These are phyloP conservation scores for Sphinx pinastri DNA, from an alignment of 2,888 invertebrate species.

Conservation along the genomic window DNA sequence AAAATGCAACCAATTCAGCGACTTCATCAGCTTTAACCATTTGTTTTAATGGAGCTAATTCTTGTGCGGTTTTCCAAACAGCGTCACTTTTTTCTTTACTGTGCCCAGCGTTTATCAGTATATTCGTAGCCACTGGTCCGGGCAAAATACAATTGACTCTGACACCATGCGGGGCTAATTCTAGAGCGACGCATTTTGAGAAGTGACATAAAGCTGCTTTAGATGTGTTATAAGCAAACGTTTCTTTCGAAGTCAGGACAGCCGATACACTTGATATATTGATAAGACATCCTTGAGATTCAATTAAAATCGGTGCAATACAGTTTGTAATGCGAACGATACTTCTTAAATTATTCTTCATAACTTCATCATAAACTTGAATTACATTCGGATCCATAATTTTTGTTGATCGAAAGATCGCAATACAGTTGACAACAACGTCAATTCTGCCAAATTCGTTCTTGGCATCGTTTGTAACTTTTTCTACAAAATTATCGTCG, in stretches of 20 bases:
- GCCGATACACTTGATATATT: conserved; percentile 51
- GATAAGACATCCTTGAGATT: conserved; percentile 52
- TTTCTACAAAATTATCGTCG: conserved; percentile 45
- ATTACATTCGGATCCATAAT: conserved; percentile 45
- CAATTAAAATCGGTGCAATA: conserved; percentile 41
- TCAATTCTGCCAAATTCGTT: conserved; percentile 49
- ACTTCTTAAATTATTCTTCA: conserved; percentile 52
- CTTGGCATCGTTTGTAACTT: conserved; percentile 45
- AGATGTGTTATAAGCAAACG: conserved; percentile 84
- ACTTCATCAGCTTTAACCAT: conserved; percentile 48
- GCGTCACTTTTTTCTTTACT: conserved; percentile 38
- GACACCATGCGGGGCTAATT: conserved; percentile 82
- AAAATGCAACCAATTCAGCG: conserved; percentile 49
- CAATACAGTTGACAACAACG: conserved; percentile 54
- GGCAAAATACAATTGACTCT: conserved; percentile 89
- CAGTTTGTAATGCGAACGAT: conserved; percentile 46
- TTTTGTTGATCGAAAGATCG: conserved; percentile 38
- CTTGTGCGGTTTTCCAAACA: conserved; percentile 30
- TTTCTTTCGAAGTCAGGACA: conserved; percentile 27
- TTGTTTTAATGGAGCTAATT: conserved; percentile 38
- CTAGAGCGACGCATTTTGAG: conserved; percentile 88
- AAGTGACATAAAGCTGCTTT: conserved; percentile 90
- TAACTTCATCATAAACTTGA: conserved; percentile 46
- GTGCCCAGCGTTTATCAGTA: conserved; percentile 38
- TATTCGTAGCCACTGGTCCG: conserved; percentile 83